Evolutionary conservation across 2,797 vertebrate species (phyloP).

Genomic region (Balearica regulorum): DNA sequence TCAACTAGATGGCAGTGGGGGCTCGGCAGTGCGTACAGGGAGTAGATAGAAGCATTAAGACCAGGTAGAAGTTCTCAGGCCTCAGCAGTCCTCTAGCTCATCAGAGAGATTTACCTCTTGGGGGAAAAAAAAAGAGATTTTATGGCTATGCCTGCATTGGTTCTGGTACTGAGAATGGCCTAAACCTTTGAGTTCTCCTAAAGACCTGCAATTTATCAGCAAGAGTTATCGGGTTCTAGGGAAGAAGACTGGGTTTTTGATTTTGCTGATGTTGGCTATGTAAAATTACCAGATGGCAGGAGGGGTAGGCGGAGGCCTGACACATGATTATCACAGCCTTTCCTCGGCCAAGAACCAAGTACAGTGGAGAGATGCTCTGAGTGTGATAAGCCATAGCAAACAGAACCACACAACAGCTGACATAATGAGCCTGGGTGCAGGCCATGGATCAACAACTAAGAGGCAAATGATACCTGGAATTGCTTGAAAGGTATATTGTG

Average conservation of each 20-base stretch:
- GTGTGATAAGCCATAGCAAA: neutral
- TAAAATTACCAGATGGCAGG: neutral
- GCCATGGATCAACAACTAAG: neutral
- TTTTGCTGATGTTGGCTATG: neutral
- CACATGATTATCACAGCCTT: neutral
- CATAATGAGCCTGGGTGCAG: neutral
- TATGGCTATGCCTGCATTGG: neutral
- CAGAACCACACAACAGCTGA: neutral
- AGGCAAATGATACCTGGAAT: neutral
- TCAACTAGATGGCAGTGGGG: neutral
- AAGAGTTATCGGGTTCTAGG: neutral
- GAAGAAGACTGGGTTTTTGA: neutral
- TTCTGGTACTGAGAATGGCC: neutral
- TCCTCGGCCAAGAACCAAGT: neutral
- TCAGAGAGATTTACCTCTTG: neutral
- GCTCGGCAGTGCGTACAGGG: neutral
- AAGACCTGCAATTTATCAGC: neutral
- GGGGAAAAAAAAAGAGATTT: neutral
- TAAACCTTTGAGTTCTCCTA: neutral
- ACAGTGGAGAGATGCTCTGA: neutral
- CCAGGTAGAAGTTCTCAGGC: neutral
- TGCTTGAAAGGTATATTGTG: neutral
- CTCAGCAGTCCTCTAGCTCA: neutral
- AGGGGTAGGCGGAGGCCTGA: neutral
- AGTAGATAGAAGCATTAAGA: neutral